Percentiles rank a stretch among this genome's conserved stretches.
Evolutionary conservation across 2,797 vertebrate genomes (phyloP).

Genomic region (Epinephelus malabaricus): DNA sequence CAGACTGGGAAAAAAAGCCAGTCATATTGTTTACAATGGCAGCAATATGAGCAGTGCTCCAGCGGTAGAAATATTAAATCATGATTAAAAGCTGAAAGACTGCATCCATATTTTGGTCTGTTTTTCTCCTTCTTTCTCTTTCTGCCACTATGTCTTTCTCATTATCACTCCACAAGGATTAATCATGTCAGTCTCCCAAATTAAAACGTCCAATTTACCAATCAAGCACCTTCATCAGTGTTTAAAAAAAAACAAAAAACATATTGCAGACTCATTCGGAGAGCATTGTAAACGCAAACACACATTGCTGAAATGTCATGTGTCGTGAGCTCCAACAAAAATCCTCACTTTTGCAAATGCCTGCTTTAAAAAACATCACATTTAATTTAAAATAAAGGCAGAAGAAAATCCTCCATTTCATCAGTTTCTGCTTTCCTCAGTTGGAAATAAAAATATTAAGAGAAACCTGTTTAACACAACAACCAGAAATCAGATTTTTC

Average conservation of each 20-base stretch:
- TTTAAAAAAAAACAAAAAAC: background rate
- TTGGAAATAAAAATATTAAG: background rate
- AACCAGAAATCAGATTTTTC: background rate
- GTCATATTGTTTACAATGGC: constrained; percentile 19
- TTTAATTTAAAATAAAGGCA: background rate
- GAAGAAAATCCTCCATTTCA: background rate
- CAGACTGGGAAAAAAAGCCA: background rate
- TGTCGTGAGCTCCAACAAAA: constrained; percentile 2
- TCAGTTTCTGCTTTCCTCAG: background rate
- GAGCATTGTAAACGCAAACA: constrained; percentile 2
- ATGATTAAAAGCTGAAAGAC: constrained; percentile 10
- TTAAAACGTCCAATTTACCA: background rate
- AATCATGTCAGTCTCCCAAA: background rate
- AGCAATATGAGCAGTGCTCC: background rate
- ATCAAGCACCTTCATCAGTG: background rate
- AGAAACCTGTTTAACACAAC: constrained; percentile 3
- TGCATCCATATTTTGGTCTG: constrained; percentile 14
- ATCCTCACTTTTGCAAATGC: background rate
- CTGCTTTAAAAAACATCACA: constrained; percentile 1
- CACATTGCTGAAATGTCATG: constrained; percentile 2
- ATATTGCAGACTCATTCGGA: background rate
- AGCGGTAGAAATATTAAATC: constrained; percentile 8
- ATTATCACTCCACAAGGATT: constrained; percentile 1
- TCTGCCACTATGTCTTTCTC: background rate
- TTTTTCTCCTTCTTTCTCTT: constrained; percentile 2